These are phyloP conservation scores for Catharus bicknelli DNA, from an alignment of 2,113 vertebrate genomes.

Conservation along the genomic window DNA sequence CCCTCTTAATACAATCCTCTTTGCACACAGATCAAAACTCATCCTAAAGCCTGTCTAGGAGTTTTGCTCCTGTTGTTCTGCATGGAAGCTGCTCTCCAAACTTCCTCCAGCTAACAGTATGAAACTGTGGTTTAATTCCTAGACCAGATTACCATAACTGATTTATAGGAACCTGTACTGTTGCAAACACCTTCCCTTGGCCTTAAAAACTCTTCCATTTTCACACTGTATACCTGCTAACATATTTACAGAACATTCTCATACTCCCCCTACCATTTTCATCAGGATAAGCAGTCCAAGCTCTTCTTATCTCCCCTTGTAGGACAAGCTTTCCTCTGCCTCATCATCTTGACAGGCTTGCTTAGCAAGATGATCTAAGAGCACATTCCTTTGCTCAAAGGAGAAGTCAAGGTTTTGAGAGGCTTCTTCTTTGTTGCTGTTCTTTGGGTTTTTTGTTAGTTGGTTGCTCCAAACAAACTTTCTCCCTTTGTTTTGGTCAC, in stretches of 20 bases:
- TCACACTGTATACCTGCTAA: neutral
- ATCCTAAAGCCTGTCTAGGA: neutral
- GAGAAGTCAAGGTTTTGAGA: neutral
- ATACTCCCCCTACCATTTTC: neutral
- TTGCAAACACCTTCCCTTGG: neutral
- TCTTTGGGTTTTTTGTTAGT: neutral
- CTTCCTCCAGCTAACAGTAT: neutral
- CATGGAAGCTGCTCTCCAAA: neutral
- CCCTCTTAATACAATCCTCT: neutral
- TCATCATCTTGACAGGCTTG: neutral
- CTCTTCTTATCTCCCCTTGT: neutral
- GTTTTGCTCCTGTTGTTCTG: neutral
- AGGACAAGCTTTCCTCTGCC: neutral
- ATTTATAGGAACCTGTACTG: neutral
- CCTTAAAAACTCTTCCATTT: neutral
- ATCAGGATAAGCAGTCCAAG: neutral
- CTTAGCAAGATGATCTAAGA: neutral
- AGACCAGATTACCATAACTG: neutral
- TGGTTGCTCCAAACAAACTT: neutral
- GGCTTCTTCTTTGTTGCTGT: neutral
- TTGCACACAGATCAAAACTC: neutral
- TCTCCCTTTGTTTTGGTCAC: neutral
- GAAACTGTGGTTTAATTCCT: neutral
- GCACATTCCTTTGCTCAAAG: neutral
- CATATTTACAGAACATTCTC: neutral